Conservation (phyloP, 64 coral and sea anemone genomes). For the Montipora sp. region DNA sequence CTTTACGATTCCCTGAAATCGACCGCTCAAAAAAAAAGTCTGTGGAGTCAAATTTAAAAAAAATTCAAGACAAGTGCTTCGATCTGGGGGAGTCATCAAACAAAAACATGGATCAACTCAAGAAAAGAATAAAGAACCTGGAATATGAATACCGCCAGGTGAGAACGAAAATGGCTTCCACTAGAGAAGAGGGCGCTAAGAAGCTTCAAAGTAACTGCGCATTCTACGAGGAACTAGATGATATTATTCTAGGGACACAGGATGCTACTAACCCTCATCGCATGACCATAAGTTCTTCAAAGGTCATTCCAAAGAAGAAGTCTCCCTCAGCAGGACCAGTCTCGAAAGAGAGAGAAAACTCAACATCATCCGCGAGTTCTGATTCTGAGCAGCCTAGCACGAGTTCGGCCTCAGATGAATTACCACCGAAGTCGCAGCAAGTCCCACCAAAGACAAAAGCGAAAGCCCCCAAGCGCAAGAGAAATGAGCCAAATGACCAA, state of each 20-base stretch:
- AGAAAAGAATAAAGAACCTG: too few species aligned
- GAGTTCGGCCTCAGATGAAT: neutral
- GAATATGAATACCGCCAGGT: conserved; percentile 26
- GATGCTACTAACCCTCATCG: conserved; percentile 49
- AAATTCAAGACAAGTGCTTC: too few species aligned
- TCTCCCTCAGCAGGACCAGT: conserved; percentile 7
- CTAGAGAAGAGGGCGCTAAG: conserved; percentile 42
- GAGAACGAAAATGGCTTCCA: conserved; percentile 22
- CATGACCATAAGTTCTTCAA: conserved; percentile 59
- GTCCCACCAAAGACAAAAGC: neutral
- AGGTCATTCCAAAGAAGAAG: conserved; percentile 21
- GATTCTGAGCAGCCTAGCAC: conserved; percentile 2
- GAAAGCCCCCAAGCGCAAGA: conserved; percentile 1
- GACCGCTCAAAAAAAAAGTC: too few species aligned
- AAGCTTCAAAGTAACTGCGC: conserved; percentile 23
- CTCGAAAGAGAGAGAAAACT: neutral
- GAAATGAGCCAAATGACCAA: neutral
- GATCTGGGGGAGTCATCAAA: too few species aligned
- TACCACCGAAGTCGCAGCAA: neutral
- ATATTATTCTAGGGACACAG: conserved; percentile 37
- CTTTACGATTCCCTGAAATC: too few species aligned
- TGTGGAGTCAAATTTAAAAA: too few species aligned
- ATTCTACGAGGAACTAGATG: conserved; percentile 33
- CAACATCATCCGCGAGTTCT: neutral
- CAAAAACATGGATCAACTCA: too few species aligned